phyloP scores from a whole-genome alignment of 2,888 invertebrate species.

The Drosophila mulleri region DNA sequence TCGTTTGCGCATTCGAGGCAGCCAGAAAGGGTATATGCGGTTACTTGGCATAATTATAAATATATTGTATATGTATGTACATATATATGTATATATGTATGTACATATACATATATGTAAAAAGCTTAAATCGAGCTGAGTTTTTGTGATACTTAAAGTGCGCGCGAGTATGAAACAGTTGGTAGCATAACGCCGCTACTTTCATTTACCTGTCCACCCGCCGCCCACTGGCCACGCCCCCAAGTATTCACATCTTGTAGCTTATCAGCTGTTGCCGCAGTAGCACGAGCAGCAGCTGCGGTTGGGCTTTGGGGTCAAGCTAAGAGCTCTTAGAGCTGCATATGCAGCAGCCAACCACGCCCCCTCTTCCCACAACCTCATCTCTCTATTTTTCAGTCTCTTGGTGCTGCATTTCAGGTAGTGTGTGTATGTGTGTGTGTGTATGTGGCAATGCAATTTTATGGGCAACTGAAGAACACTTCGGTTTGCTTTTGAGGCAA shows the following conservation, averaged over 20 bases:
- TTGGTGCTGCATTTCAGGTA: not conserved
- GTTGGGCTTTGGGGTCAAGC: constrained; percentile 32
- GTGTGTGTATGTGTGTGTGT: not conserved
- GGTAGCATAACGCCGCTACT: not conserved
- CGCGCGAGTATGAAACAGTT: not conserved
- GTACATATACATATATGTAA: not conserved
- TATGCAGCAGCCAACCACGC: not conserved
- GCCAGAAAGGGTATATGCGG: no score
- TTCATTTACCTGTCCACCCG: not conserved
- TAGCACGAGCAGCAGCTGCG: not conserved
- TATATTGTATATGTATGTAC: not conserved
- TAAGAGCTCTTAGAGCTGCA: constrained; percentile 17
- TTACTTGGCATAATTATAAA: no score
- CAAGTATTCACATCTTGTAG: not conserved
- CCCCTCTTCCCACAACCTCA: no score
- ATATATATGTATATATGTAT: not conserved
- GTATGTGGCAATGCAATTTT: constrained; percentile 54
- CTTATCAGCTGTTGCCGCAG: constrained; percentile 11
- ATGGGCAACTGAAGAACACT: constrained; percentile 63
- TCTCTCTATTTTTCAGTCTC: no score
- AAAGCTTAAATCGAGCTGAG: not conserved
- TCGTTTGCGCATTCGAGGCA: no score
- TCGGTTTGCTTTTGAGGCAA: constrained; percentile 65
- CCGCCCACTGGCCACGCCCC: constrained; percentile 2
- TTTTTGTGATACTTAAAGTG: not conserved